phyloP scores from a whole-genome alignment of 2,797 vertebrate species.

The Mormyrus proboscirostris region DNA sequence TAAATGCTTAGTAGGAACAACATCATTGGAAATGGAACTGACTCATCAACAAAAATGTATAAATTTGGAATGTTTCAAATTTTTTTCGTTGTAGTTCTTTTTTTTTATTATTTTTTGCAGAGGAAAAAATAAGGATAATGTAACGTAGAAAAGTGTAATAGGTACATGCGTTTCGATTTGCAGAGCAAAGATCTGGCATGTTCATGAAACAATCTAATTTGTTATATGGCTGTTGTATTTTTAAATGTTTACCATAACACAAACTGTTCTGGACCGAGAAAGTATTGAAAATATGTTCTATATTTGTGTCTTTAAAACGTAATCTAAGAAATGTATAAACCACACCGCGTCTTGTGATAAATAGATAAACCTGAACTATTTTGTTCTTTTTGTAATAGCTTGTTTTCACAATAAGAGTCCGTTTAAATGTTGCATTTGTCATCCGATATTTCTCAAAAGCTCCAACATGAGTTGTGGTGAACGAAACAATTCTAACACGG shows the following conservation, averaged over 20 bases:
- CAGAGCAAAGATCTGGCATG: not conserved
- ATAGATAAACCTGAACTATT: not conserved
- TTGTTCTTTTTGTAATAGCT: not conserved
- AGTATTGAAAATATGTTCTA: not conserved
- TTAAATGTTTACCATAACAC: slow-evolving; percentile 43
- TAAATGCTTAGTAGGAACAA: not conserved
- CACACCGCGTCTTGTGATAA: not conserved
- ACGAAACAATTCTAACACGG: not conserved
- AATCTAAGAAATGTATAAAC: slow-evolving; percentile 10
- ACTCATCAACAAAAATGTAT: slow-evolving; percentile 18
- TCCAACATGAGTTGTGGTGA: not conserved
- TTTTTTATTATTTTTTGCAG: not conserved
- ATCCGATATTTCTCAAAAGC: not conserved
- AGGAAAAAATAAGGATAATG: not conserved
- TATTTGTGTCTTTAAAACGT: not conserved
- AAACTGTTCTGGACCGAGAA: slow-evolving; percentile 18
- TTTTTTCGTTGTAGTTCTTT: not conserved
- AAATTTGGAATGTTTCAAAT: slow-evolving; percentile 34
- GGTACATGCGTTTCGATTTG: slow-evolving; percentile 49
- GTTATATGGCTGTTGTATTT: slow-evolving; percentile 36
- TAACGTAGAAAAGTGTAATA: slow-evolving; percentile 27
- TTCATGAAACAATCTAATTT: slow-evolving; percentile 15
- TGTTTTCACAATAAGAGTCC: not conserved
- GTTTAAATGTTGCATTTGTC: not conserved
- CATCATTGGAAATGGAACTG: not conserved